Conservation (phyloP, 37 sponge, comb jelly and placozoan genomes). For the Haliclona indistincta region DNA sequence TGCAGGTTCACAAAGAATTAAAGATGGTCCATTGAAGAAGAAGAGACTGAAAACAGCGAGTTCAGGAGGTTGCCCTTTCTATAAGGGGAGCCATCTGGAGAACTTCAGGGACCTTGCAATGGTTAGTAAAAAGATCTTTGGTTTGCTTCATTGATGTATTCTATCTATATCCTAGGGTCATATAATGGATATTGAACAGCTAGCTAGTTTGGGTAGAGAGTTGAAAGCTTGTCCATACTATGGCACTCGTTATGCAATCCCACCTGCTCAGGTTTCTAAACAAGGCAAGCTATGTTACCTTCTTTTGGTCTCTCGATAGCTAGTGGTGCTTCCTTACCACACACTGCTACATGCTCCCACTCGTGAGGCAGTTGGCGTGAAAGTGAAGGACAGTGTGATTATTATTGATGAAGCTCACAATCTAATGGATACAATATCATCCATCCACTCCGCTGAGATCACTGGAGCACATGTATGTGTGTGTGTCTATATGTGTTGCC, state of each 20-base stretch:
- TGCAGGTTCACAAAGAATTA: background rate
- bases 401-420: slow-evolving; percentile 99
- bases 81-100: slow-evolving; percentile 50
- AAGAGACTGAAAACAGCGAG: slow-evolving; percentile 23
- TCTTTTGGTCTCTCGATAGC: slow-evolving; percentile 24
- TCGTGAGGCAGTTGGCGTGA: slow-evolving; percentile 81
- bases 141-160: background rate
- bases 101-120: slow-evolving; percentile 64
- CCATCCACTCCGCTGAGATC: slow-evolving; percentile 81
- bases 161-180: slow-evolving; percentile 42
- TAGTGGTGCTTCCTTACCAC: slow-evolving; percentile 94
- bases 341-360: slow-evolving; percentile 87
- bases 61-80: slow-evolving; percentile 55
- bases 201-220: slow-evolving; percentile 71
- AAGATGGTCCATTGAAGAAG: slow-evolving; percentile 12
- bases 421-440: slow-evolving; percentile 91
- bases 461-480: slow-evolving; percentile 84
- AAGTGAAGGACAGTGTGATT: slow-evolving; percentile 85
- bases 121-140: slow-evolving; percentile 23
- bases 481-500: background rate
- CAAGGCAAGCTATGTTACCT: background rate
- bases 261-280: slow-evolving; percentile 76
- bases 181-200: slow-evolving; percentile 92
- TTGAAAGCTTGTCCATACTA: slow-evolving; percentile 95
- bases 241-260: slow-evolving; percentile 74